Base-by-base conservation (phyloP, 2,797 vertebrate species). In the Pelochelys cantorii region DNA sequence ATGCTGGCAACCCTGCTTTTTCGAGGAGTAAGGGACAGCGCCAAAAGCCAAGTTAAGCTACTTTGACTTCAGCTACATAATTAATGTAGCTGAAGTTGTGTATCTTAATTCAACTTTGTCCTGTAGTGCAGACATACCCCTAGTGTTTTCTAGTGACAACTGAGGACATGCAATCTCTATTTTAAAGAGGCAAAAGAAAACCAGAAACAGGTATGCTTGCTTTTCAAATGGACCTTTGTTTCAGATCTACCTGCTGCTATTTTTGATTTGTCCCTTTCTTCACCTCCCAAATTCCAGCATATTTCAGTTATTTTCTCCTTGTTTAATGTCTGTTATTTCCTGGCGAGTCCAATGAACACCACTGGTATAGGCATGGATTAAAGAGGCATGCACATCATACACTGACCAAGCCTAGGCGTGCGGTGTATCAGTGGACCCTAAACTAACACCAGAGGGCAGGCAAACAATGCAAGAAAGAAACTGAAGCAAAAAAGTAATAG, bases 361-460 rank as follows among this genome's bases (percentile, higher is more conserved):
- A 0, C 3, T 2, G 55, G 27, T 78, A 62, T 17, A 87, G 65
- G 17, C 60, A 55, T 4, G n/a, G 79, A 6, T 14, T 12, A 55
- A 81, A 91, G 4, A 91, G 25, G 14, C 75, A 57, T 4, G n/a
- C n/a, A 10, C 3, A 0, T 29, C 86, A 82, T 56, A 59, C 29
- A 88, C 34, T 25, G 9, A 1, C 83, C 12, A 0, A 27, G 59
- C 7, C 1, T 2, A 7, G 68, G 20, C 68, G 25, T 1, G 0
- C n/a, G 84, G 71, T 5, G 0, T 8, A 18, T 12, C 11, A n/a
- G 42, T 27, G 54, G 25, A 71, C 25, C 53, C 10, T 1, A 7
- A 6, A 2, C 0, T 83, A 85, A 97, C 96, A 1, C 71, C 90
- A 98, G 98, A 96, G 96, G 97, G 97, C 97, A 96, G 96, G 88